A percentile compares a stretch with the other conserved stretches of the same genome.
phyloP scores from a whole-genome alignment of 1,140 invertebrate genomes.

The Notospermus geniculatus region DNA sequence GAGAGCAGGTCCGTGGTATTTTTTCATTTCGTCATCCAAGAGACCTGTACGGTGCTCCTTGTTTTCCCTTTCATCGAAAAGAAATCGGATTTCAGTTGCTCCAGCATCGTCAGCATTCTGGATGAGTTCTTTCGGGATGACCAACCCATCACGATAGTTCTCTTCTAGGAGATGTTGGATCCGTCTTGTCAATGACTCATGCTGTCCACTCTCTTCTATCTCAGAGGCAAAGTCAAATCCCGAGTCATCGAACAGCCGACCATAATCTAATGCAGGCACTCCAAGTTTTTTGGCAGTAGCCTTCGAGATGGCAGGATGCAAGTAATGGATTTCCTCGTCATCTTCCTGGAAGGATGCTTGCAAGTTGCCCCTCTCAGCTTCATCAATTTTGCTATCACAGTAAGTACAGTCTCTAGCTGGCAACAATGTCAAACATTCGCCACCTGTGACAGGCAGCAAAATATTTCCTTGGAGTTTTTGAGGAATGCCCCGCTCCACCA shows the following conservation, averaged over 20 bases:
- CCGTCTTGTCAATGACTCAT: conserved; percentile 35
- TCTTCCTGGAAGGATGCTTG: conserved; percentile 13
- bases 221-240: neutral
- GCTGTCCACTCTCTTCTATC: conserved; percentile 34
- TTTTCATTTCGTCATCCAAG: conserved; percentile 37
- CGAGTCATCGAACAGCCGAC: too few species aligned
- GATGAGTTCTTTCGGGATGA: conserved; percentile 45
- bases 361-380: conserved; percentile 1
- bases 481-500: conserved; percentile 8
- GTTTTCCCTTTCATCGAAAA: conserved; percentile 44
- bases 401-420: conserved; percentile 29
- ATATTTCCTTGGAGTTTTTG: conserved; percentile 15
- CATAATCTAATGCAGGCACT: conserved; percentile 27
- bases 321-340: conserved; percentile 27
- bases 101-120: conserved; percentile 56
- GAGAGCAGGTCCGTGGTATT: conserved; percentile 43
- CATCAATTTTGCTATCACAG: conserved; percentile 24
- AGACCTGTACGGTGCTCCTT: conserved; percentile 28
- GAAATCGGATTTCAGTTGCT: conserved; percentile 55
- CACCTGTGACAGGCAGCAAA: conserved; percentile 15
- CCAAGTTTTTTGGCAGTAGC: conserved; percentile 34
- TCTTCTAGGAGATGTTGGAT: conserved; percentile 30
- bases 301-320: conserved; percentile 31
- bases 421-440: conserved; percentile 17
- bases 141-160: conserved; percentile 40